phyloP scores from a whole-genome alignment of 2,797 vertebrate genomes.

The Anabacerthia variegaticeps region DNA sequence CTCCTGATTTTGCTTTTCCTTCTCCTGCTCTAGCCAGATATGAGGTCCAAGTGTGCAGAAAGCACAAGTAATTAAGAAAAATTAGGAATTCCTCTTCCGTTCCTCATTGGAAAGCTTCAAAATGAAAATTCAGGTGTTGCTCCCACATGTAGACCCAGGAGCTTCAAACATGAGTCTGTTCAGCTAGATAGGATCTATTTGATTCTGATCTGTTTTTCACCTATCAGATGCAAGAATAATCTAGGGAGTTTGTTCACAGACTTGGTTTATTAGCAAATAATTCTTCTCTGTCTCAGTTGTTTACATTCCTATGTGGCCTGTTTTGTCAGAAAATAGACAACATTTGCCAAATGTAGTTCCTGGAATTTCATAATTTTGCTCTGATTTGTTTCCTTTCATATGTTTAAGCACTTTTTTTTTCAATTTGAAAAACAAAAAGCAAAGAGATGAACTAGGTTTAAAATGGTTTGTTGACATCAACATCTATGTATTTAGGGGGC shows the following conservation, averaged over 20 bases:
- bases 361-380: slow-evolving; percentile 47
- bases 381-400: background rate
- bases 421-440: background rate
- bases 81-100: background rate
- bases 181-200: background rate
- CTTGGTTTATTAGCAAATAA: slow-evolving; percentile 15
- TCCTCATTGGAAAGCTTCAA: background rate
- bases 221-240: background rate
- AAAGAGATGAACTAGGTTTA: background rate
- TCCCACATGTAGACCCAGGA: background rate
- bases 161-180: background rate
- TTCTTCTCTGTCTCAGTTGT: slow-evolving; percentile 12
- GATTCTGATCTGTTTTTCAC: background rate
- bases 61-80: background rate
- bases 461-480: background rate
- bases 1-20: background rate
- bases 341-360: slow-evolving; percentile 37
- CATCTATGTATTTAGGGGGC: background rate
- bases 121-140: background rate
- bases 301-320: slow-evolving; percentile 50
- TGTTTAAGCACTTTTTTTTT: background rate
- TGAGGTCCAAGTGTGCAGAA: background rate
- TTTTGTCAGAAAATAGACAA: slow-evolving; percentile 34
- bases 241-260: background rate
- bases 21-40: background rate